Evolutionary conservation across 1,140 invertebrate species (phyloP).

Genomic region (Eueides isabella): DNA sequence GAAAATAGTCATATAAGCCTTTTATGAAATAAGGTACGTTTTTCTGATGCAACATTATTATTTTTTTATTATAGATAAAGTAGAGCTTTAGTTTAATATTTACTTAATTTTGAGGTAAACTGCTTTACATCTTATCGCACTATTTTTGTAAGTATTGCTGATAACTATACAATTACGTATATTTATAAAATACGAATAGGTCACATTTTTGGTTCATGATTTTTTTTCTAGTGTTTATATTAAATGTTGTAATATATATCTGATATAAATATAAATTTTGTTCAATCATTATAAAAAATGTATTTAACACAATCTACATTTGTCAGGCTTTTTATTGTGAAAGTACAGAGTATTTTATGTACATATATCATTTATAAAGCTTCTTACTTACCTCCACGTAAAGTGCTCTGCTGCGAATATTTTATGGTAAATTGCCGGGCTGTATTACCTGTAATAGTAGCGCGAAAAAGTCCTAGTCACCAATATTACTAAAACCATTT

Average conservation of each 20-base stretch:
- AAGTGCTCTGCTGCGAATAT: neutral
- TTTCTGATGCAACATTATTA: neutral
- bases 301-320: neutral
- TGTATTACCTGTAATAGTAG: neutral
- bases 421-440: neutral
- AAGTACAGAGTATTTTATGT: neutral
- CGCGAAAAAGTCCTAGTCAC: neutral
- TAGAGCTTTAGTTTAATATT: neutral
- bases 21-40: neutral
- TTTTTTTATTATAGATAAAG: neutral
- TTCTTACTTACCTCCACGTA: neutral
- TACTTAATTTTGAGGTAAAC: neutral
- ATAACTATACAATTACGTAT: no score
- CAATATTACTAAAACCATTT: no score
- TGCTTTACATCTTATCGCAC: neutral
- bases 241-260: no score
- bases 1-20: neutral
- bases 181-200: no score
- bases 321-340: constrained; percentile 2
- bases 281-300: no score
- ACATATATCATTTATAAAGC: neutral
- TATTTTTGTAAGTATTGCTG: no score
- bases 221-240: no score
- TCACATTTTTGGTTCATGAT: no score
- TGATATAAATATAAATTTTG: neutral